Evolutionary conservation across 2,888 invertebrate species (phyloP).

Genomic region (Hyles lineata): DNA sequence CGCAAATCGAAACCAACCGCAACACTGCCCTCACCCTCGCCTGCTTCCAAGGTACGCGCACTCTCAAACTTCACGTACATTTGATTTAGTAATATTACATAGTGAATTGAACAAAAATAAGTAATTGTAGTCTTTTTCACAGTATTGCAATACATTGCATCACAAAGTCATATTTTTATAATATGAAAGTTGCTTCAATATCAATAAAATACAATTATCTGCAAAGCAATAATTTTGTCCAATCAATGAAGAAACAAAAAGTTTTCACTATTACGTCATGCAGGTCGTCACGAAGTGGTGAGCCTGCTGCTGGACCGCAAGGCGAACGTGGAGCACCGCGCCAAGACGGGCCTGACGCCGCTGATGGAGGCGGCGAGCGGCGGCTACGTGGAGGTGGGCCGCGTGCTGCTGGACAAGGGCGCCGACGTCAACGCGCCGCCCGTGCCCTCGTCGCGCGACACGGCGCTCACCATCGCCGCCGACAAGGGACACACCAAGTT

Average conservation of each 20-base stretch:
- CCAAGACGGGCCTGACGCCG: slow-evolving; percentile 99
- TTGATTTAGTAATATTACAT: not conserved
- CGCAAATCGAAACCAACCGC: slow-evolving; percentile 99
- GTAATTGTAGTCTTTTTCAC: too few relatives aligned
- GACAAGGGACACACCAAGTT: slow-evolving; percentile 99
- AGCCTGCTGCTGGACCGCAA: slow-evolving; percentile 97
- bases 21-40: slow-evolving; percentile 99
- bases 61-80: not conserved
- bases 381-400: slow-evolving; percentile 99
- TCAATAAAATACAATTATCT: too few relatives aligned
- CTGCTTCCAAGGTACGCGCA: slow-evolving; percentile 94
- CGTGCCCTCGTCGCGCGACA: slow-evolving; percentile 98
- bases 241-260: not conserved
- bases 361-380: slow-evolving; percentile 99
- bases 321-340: slow-evolving; percentile 99
- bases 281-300: slow-evolving; percentile 96
- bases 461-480: slow-evolving; percentile 99
- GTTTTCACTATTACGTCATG: not conserved
- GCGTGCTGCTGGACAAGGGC: slow-evolving; percentile 97
- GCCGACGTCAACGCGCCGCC: slow-evolving; percentile 99
- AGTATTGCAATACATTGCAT: too few relatives aligned
- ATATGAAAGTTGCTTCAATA: too few relatives aligned
- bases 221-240: too few relatives aligned
- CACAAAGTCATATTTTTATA: too few relatives aligned
- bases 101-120: too few relatives aligned